Base-by-base conservation (phyloP, 2,113 vertebrate genomes). In the Brevimyrus niger region DNA sequence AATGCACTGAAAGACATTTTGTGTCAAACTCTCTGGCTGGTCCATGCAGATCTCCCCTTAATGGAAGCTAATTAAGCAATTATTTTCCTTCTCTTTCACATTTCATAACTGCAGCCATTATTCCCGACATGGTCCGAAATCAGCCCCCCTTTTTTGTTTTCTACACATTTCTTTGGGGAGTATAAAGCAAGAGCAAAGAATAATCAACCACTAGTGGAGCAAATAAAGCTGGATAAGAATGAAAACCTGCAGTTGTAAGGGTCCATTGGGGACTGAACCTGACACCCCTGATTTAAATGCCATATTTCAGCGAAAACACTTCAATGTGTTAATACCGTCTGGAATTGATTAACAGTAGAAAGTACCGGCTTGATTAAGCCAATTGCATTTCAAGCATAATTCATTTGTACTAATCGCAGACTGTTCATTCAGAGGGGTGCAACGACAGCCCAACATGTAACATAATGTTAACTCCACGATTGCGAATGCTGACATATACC, bases 391-490 rank as follows among this genome's bases (percentile, higher is more conserved):
- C 44, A 86, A 50, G n/a, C 23, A 4, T 21, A 23, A 15, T 48
- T 15, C 42, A 31, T 86, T 50, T 27, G 46, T 27, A 86, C 50
- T 86, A 44, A 86, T 50, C 21, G 5, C 13, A 23, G 23, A n/a
- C 83, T n/a, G 44, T 13, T 48, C 11, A 5, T 27, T 27, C 83
- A 90, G 90, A 94, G 93, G 89, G 90, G 92, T 94, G 87, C 84
- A 93, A 94, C 94, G 94, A 94, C 94, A 95, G 94, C 95, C 93
- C 93, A 91, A 90, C 88, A 90, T 92, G 94, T 95, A 95, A 95
- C 94, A 17, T 65, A 9, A 27, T 0, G 3, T 17, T 35, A 76
- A 42, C 35, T 42, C 35, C 73, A 19, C 6, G 35, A 19, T 1
- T 38, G 35, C 38, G 61, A 69, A 27, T 19, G 31, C 35, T 19